phyloP scores from a whole-genome alignment of 2,888 invertebrate genomes.

The Scaeva pyrastri region DNA sequence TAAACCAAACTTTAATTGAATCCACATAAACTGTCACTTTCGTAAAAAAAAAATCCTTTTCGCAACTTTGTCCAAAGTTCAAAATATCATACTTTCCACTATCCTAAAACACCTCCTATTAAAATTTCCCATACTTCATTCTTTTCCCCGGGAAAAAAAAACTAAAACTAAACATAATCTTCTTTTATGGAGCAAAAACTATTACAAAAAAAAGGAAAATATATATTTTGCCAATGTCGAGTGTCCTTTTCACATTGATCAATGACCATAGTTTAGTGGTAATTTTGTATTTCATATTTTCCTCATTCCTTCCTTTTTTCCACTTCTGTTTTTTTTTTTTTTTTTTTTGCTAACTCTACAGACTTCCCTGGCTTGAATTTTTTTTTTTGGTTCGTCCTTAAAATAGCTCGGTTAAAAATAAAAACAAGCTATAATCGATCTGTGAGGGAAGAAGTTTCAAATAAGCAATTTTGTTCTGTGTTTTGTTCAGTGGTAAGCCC shows the following conservation, averaged over 20 bases:
- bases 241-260: slow-evolving; percentile 41
- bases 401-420: slow-evolving; percentile 36
- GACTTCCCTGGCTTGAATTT: not conserved
- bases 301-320: not conserved
- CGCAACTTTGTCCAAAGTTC: not conserved
- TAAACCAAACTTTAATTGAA: no score
- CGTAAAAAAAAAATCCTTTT: not conserved
- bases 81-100: not conserved
- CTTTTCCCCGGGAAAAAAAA: not conserved
- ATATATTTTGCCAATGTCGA: slow-evolving; percentile 7
- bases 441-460: slow-evolving; percentile 57
- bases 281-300: slow-evolving; percentile 4
- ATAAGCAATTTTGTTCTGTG: slow-evolving; percentile 52
- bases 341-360: not conserved
- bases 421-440: slow-evolving; percentile 49
- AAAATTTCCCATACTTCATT: not conserved
- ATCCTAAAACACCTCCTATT: not conserved
- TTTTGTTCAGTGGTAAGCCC: not conserved
- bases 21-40: not conserved
- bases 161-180: not conserved
- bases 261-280: slow-evolving; percentile 32
- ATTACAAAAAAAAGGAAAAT: not conserved
- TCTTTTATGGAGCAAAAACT: not conserved
- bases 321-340: not conserved
- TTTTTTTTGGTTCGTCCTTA: not conserved